Evolutionary conservation across 1,140 invertebrate genomes (phyloP), one percentile per base, ranked within the genome.

Genomic region (Lerema accius): DNA sequence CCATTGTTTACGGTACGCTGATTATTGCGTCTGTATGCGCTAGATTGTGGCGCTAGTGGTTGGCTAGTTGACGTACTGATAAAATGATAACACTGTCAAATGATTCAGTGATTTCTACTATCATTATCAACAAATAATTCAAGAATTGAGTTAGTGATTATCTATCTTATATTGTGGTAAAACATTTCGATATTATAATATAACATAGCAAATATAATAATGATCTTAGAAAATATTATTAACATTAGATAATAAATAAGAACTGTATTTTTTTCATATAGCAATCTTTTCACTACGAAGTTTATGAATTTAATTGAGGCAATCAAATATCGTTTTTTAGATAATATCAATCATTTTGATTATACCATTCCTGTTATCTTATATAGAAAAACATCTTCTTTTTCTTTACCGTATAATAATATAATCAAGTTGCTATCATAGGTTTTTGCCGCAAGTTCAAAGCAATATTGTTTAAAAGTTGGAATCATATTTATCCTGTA

Each of bases 1-100:
- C 78, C 80, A 87, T 90, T 90, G 85, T 90, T 88, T 88, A 90
- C 80, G 81, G 72, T 82, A 80, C 76, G 76, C 61, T 83, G 86
- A 81, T 75, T 76, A 79, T 70, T 80, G 73, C 78, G 71, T 64
- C 67, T 83, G 80, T 81, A 73, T 82, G 77, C 63, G 65, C 51
- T 67, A 76, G 78, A 69, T 71, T 76, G 77, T 86, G 74, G 74
- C 77, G 77, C 77, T 77, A 80, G 77, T 80, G 59, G 66, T 71
- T 64, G 65, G 76, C 68, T 74, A 78, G 66, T 79, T 87, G 77
- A 79, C 80, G 62, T 71, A 78, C 69, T 86, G 80, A 87, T 86
- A 89, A 89, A 82, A 79, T 86, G 86, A 89, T 89, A 87, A 89
- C 78, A 78, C 74, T 84, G 80, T 80, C 82, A 84, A 69, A 67